phyloP scores from a whole-genome alignment of 2,888 invertebrate species.

The Gastrophysa polygoni region DNA sequence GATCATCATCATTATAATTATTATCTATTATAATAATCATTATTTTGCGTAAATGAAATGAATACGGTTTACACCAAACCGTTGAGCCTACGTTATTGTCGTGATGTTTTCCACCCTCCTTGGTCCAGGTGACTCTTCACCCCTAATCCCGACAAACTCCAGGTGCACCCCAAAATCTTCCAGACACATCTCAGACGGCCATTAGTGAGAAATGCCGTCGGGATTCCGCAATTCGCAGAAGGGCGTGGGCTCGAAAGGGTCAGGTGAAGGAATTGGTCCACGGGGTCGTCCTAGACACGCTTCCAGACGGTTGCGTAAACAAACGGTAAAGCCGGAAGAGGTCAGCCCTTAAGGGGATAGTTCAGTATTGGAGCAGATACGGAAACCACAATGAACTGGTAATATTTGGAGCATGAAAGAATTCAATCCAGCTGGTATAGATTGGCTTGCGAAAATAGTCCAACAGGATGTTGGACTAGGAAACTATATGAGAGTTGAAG shows the following conservation, averaged over 20 bases:
- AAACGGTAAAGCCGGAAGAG: neutral
- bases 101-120: too few relatives aligned
- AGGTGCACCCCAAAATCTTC: slow-evolving; percentile 20
- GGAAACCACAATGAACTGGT: too few relatives aligned
- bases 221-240: slow-evolving; percentile 36
- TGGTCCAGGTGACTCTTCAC: neutral
- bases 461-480: too few relatives aligned
- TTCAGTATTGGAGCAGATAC: neutral
- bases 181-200: slow-evolving; percentile 33
- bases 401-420: too few relatives aligned
- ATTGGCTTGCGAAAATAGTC: too few relatives aligned
- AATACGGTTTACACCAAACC: too few relatives aligned
- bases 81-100: too few relatives aligned
- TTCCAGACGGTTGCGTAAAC: slow-evolving; percentile 15
- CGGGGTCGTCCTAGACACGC: slow-evolving; percentile 32
- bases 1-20: too few relatives aligned
- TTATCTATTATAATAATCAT: too few relatives aligned
- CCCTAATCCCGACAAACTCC: neutral
- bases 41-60: too few relatives aligned
- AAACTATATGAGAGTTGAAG: too few relatives aligned
- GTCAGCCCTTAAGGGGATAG: slow-evolving; percentile 10
- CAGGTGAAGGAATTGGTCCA: slow-evolving; percentile 37
- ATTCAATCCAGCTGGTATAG: too few relatives aligned
- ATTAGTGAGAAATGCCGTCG: slow-evolving; percentile 40
- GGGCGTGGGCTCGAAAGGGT: slow-evolving; percentile 23